Base-by-base conservation (phyloP, 53 echinoderm and acorn worm genomes). In the Zoroaster sp. region DNA sequence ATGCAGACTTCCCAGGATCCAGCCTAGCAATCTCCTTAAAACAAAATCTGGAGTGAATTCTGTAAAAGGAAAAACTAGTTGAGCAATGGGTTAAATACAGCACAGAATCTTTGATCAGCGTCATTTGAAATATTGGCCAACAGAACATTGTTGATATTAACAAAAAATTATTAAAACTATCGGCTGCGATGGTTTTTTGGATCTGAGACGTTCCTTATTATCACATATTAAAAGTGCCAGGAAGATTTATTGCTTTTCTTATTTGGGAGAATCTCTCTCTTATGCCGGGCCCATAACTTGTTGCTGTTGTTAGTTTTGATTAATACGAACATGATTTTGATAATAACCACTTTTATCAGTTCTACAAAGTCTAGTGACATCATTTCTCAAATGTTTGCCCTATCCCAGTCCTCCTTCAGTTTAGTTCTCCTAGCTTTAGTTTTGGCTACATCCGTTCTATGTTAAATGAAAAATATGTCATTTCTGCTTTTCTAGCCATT, bases 1-100 rank as follows among this genome's bases (percentile, higher is more conserved):
- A 75, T n/a, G 74, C 3, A 75, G 75, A 75, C 75, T 75, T 75
- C 47, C 47, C 8, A 46, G 75, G 75, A 75, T 75, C 75, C 1
- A 75, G 75, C 47, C 75, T 38, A 32, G 47, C 33, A 75, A 75
- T 75, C 75, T 75, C 75, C 47, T 4, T 75, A 46, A 75, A 32
- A 3, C 43, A 23, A 75, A 75, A 75, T 23, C 45, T 30, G 21
- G 33, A 46, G 3, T 25, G 14, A 75, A 46, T 75, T 31, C 75
- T 75, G 4, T 1, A 45, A 75, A 45, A 75, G 7, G 75, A 75
- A 75, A 75, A 75, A 47, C 2, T 49, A 14, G 51, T 47, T 13
- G 49, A 75, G 32, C 51, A 75, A 33, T 17, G 35, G 30, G 18
- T 47, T 75, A 75, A 75, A 47, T 75, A 75, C n/a, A 10, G 35